Evolutionary conservation across 2,888 invertebrate genomes (phyloP).

Genomic region (Chalcis sispes): DNA sequence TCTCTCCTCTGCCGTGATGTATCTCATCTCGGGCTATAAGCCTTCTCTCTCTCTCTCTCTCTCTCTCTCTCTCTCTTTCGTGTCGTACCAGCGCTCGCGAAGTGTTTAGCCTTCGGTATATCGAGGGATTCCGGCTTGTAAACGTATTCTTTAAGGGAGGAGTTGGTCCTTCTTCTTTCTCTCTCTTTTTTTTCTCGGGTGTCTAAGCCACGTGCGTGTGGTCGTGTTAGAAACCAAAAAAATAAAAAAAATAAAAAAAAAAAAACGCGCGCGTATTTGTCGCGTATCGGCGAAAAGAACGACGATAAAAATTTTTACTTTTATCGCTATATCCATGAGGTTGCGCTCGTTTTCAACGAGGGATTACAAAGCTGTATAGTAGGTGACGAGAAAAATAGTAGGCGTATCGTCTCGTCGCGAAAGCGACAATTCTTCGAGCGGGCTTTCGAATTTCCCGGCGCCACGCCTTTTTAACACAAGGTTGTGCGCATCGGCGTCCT

Average conservation of each 20-base stretch:
- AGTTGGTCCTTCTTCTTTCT: constrained; percentile 23
- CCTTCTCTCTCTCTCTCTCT: constrained; percentile 15
- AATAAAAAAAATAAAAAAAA: no score
- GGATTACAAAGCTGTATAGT: no score
- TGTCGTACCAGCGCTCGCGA: constrained; percentile 57
- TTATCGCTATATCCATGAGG: no score
- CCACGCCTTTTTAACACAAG: no score
- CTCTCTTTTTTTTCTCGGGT: constrained; percentile 27
- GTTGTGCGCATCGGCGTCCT: no score
- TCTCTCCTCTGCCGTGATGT: constrained; percentile 72
- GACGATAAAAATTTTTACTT: no score
- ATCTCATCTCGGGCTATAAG: constrained; percentile 69
- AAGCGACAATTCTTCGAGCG: no score
- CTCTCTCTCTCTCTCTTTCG: constrained; percentile 10
- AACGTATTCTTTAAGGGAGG: no score
- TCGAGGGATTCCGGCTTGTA: constrained; percentile 62
- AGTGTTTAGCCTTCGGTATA: constrained; percentile 65
- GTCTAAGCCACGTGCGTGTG: constrained; percentile 44
- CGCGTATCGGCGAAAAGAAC: constrained; percentile 29
- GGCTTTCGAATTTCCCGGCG: no score
- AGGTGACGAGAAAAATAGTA: no score
- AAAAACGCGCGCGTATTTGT: neutral
- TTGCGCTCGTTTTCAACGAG: constrained; percentile 3
- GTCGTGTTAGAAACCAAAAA: no score
- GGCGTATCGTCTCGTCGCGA: no score